phyloP scores from a whole-genome alignment of 2,888 invertebrate species.

The Patella depressa region DNA sequence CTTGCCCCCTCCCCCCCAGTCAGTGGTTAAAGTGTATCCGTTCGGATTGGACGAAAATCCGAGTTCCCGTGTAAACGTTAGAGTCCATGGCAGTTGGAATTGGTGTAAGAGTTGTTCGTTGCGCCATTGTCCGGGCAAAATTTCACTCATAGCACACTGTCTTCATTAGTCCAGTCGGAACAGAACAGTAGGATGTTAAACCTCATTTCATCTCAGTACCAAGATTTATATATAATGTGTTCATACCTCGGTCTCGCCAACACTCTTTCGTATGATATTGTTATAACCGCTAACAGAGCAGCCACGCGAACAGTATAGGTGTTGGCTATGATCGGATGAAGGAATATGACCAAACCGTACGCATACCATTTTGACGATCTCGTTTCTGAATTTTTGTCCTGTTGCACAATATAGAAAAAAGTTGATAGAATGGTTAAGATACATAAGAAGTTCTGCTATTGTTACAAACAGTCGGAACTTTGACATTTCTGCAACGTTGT shows the following conservation, averaged over 20 bases:
- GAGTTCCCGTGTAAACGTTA: no score
- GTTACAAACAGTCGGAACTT: constrained; percentile 51
- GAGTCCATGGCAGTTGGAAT: no score
- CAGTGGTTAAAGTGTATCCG: no score
- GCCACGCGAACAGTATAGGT: constrained; percentile 53
- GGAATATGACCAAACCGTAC: constrained; percentile 37
- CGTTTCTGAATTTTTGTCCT: constrained; percentile 59
- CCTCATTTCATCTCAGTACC: no score
- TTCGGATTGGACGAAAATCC: no score
- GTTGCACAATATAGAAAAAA: constrained; percentile 63
- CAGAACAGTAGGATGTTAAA: no score
- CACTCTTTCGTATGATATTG: background rate
- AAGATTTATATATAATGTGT: no score
- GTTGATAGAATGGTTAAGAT: constrained; percentile 66
- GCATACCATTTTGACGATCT: constrained; percentile 49
- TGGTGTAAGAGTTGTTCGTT: no score
- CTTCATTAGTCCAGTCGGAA: no score
- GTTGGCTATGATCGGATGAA: constrained; percentile 53
- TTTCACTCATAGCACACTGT: no score
- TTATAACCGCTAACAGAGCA: constrained; percentile 14
- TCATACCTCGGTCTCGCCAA: background rate
- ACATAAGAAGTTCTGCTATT: constrained; percentile 65
- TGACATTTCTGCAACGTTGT: constrained; percentile 37
- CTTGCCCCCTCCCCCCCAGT: no score
- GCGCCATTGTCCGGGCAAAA: no score